Percentiles rank a stretch among this genome's conserved stretches.
phyloP scores from a whole-genome alignment of 2,113 vertebrate species.

The Oreotrochilus melanogaster region DNA sequence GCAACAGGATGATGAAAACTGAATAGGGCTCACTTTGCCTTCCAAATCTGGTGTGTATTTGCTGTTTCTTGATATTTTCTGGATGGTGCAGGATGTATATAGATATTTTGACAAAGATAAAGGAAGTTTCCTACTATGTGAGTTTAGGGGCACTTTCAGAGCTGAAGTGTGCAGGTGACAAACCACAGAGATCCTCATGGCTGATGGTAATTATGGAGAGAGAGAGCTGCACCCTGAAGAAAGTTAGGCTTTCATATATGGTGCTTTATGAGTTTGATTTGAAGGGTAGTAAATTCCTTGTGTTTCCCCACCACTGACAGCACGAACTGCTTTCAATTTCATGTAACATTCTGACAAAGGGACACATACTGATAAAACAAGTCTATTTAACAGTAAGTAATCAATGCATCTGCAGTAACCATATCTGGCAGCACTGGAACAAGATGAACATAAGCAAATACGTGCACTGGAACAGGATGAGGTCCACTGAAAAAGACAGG shows the following conservation, averaged over 20 bases:
- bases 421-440: background rate
- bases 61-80: background rate
- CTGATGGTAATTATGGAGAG: background rate
- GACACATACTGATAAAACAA: background rate
- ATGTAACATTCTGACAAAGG: background rate
- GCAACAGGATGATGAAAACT: background rate
- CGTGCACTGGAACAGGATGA: background rate
- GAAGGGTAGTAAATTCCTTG: constrained; percentile 8
- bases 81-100: background rate
- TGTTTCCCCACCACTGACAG: background rate
- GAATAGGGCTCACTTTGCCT: background rate
- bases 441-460: background rate
- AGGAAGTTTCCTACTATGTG: background rate
- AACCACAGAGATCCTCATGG: background rate
- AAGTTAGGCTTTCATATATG: background rate
- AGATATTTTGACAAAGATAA: background rate
- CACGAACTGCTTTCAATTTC: background rate
- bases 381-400: background rate
- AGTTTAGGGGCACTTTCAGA: background rate
- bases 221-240: background rate
- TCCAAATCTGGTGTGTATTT: background rate
- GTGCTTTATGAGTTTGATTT: background rate
- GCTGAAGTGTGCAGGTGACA: background rate
- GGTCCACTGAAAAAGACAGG: background rate
- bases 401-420: background rate